Evolutionary conservation across 2,113 vertebrate species (phyloP).

Genomic region (Eubucco bourcierii): DNA sequence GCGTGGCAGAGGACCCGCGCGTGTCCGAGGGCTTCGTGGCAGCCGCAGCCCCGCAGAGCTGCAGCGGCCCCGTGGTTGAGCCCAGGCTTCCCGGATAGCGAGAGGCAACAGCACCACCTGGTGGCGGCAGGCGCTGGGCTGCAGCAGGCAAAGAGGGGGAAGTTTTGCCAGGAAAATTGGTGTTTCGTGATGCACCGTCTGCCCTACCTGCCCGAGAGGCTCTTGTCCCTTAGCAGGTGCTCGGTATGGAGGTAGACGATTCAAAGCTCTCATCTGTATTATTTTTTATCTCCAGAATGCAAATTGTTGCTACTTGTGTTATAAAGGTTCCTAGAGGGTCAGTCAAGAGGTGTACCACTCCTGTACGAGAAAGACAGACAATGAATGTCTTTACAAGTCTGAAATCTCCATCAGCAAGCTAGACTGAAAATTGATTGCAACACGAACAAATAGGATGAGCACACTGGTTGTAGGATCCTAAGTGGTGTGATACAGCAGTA

Average conservation of each 20-base stretch:
- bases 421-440: background rate
- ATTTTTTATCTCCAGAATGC: background rate
- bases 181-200: rapidly evolving
- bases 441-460: rapidly evolving
- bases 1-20: rapidly evolving
- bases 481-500: rapidly evolving
- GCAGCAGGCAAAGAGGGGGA: rapidly evolving
- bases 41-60: no score
- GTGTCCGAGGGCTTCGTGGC: background rate
- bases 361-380: rapidly evolving
- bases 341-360: rapidly evolving
- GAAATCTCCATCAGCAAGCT: background rate
- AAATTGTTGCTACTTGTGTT: background rate
- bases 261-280: background rate
- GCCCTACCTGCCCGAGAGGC: rapidly evolving
- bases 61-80: no score
- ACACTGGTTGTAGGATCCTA: background rate
- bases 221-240: background rate
- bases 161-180: rapidly evolving
- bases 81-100: background rate
- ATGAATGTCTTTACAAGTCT: rapidly evolving
- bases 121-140: background rate
- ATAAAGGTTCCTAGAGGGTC: background rate
- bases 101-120: background rate
- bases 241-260: rapidly evolving